Percentiles rank a stretch among this genome's conserved stretches.
Evolutionary conservation across 2,113 vertebrate genomes (phyloP).

Genomic region (Philantomba maxwellii): DNA sequence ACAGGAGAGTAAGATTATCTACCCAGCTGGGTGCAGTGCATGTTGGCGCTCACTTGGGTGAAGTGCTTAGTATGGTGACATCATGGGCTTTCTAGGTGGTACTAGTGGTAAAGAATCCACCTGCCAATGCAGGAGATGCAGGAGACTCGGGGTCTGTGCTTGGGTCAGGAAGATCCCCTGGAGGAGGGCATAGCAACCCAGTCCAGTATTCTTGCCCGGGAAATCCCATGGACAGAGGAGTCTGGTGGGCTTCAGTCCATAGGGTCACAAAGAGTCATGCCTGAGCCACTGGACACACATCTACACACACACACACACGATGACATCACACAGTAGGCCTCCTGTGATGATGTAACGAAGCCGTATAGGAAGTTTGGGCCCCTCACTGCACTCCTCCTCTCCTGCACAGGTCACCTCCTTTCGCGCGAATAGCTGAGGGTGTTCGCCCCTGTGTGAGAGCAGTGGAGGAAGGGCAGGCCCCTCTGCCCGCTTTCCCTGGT

Average conservation of each 20-base stretch:
- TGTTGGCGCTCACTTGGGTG: not conserved
- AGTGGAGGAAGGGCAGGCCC: not conserved
- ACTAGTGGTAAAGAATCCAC: not conserved
- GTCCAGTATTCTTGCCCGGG: not conserved
- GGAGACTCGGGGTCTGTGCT: not conserved
- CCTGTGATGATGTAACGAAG: not conserved
- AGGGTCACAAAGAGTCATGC: rapidly evolving
- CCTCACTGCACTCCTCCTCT: not conserved
- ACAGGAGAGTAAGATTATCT: not conserved
- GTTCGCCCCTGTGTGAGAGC: not conserved
- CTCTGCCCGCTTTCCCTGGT: not conserved
- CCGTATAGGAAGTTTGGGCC: not conserved
- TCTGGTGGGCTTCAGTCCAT: not conserved
- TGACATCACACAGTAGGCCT: not conserved
- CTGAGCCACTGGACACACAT: not conserved
- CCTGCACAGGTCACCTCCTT: not conserved
- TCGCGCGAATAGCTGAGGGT: not conserved
- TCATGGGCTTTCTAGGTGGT: not conserved
- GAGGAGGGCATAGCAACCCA: not conserved
- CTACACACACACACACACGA: not conserved
- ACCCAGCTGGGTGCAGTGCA: not conserved
- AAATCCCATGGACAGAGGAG: not conserved
- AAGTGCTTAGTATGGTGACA: not conserved
- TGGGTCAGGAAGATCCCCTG: not conserved
- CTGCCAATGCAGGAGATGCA: not conserved